Evolutionary conservation across 2,888 invertebrate genomes (phyloP).

Genomic region (Euplexia lucipara): DNA sequence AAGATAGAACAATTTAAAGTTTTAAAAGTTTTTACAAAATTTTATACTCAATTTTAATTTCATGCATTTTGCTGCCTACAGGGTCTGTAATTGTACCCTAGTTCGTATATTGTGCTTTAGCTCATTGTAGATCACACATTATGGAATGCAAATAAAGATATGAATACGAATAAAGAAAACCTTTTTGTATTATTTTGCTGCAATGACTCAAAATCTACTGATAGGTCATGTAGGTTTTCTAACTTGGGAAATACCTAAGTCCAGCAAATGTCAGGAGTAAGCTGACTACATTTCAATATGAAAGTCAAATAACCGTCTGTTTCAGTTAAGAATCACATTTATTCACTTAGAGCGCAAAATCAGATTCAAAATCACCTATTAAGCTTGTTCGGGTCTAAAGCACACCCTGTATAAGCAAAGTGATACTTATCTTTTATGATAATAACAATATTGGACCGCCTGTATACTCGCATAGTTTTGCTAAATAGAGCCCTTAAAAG

Average conservation of each 20-base stretch:
- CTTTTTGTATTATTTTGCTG: too few relatives aligned
- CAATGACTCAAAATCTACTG: too few relatives aligned
- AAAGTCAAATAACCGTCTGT: not conserved
- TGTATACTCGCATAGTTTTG: conserved; percentile 42
- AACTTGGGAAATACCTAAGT: not conserved
- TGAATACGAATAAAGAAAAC: too few relatives aligned
- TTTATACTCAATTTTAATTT: too few relatives aligned
- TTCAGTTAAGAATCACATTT: not conserved
- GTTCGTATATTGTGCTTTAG: too few relatives aligned
- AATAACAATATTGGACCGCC: conserved; percentile 43
- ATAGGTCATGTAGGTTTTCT: too few relatives aligned
- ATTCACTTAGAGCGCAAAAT: not conserved
- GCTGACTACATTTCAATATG: not conserved
- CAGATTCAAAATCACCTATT: conserved; percentile 1
- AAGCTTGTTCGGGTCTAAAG: conserved; percentile 17
- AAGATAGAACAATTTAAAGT: too few relatives aligned
- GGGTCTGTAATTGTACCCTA: too few relatives aligned
- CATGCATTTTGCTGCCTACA: too few relatives aligned
- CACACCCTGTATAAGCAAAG: conserved; percentile 40
- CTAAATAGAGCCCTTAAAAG: conserved; percentile 35
- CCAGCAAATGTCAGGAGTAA: not conserved
- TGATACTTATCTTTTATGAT: conserved; percentile 59
- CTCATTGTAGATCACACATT: too few relatives aligned
- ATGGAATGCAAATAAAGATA: too few relatives aligned
- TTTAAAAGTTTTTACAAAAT: too few relatives aligned